Evolutionary conservation across 2,797 vertebrate species (phyloP).

Genomic region (Enteromius thamalakanensis): DNA sequence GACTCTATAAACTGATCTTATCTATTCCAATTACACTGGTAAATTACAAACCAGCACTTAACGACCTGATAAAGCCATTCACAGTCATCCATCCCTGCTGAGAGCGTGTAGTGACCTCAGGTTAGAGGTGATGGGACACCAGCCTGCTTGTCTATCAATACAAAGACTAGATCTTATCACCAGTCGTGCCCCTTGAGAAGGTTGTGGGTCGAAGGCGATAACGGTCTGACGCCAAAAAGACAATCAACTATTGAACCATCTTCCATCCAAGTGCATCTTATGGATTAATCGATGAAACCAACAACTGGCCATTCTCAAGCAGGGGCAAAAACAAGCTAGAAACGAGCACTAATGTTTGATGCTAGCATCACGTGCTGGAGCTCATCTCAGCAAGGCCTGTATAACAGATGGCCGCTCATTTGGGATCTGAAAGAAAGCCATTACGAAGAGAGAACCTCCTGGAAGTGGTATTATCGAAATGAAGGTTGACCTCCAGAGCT

Average conservation of each 20-base stretch:
- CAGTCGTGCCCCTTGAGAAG: not conserved
- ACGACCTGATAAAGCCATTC: conserved; percentile 7
- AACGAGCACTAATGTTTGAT: not conserved
- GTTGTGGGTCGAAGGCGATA: conserved; percentile 25
- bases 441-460: conserved; percentile 44
- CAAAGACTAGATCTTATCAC: conserved; percentile 13
- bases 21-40: conserved; percentile 28
- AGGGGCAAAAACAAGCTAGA: conserved; percentile 3
- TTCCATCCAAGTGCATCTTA: conserved; percentile 11
- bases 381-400: conserved; percentile 35
- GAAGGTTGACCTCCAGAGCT: conserved; percentile 39
- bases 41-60: conserved; percentile 29
- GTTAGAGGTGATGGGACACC: not conserved
- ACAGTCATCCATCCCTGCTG: not conserved
- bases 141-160: conserved; percentile 4
- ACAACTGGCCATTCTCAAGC: not conserved
- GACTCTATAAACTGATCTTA: conserved; percentile 18
- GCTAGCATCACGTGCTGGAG: conserved; percentile 20
- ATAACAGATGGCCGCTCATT: conserved; percentile 57
- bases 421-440: conserved; percentile 41
- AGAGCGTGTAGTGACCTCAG: conserved; percentile 20
- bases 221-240: not conserved
- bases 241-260: conserved; percentile 33
- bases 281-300: conserved; percentile 39
- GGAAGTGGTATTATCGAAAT: conserved; percentile 37